Percentiles rank a stretch among this genome's conserved stretches.
phyloP scores from a whole-genome alignment of 2,113 vertebrate genomes.

The Camelus bactrianus region DNA sequence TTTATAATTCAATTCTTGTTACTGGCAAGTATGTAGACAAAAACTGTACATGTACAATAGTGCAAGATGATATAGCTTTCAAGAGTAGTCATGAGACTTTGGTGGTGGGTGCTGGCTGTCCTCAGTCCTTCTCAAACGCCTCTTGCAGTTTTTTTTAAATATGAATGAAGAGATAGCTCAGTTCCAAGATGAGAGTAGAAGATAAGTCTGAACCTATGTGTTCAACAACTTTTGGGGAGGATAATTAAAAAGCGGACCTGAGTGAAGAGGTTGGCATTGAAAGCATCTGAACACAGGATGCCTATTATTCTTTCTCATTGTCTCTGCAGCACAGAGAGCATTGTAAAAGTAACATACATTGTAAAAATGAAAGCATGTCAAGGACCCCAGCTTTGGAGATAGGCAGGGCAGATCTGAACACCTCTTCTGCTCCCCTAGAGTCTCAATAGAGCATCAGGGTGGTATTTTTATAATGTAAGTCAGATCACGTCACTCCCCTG shows the following conservation, averaged over 20 bases:
- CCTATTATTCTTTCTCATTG: background rate
- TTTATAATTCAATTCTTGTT: background rate
- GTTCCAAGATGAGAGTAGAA: background rate
- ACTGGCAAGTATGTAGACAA: background rate
- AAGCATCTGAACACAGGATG: background rate
- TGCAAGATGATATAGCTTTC: background rate
- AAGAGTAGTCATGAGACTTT: background rate
- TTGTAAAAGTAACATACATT: background rate
- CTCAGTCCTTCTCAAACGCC: background rate
- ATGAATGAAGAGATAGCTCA: background rate
- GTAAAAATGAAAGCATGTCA: background rate
- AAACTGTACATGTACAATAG: background rate
- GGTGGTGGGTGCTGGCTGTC: background rate
- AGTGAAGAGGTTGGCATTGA: background rate
- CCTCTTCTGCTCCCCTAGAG: background rate
- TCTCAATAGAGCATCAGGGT: background rate
- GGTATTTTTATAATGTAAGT: background rate
- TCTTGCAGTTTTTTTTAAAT: background rate
- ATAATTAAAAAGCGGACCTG: background rate
- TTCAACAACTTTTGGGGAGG: background rate
- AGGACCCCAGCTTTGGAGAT: background rate
- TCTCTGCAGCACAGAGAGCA: background rate
- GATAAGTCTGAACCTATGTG: background rate
- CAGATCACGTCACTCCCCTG: background rate
- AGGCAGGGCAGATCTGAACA: background rate